Base-by-base conservation (phyloP, 2,888 invertebrate species). In the Cyclophora albipunctata region DNA sequence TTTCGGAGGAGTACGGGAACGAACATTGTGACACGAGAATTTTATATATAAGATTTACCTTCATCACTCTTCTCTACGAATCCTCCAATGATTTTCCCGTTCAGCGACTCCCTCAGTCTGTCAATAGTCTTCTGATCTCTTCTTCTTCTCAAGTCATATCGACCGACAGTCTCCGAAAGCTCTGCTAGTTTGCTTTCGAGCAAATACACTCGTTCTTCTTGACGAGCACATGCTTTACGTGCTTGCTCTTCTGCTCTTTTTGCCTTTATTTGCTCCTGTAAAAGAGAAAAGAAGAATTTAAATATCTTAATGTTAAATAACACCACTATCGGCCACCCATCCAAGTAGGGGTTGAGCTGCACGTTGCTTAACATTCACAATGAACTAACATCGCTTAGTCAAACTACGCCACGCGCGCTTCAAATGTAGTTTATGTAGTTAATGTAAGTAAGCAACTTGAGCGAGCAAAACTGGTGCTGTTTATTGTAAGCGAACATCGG, bases 121-220 rank as follows among this genome's bases (percentile, higher is more conserved):
- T 92, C 91, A 64, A 96, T 95, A 7, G 91, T 90, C 49, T 90
- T 90, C 72, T 93, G 93, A 79, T 96, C 96, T 53, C 91, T 90
- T 48, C 93, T 91, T 3, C 94, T 81, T 5, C 92, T 75, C 50
- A 93, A 83, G 70, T 96, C 95, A 66, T 95, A 95, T 54, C 91
- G 91, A 0, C 95, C 96, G 3, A 96, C 92, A 0, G 93, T 93
- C 50, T 92, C 91, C 0, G 95, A 95, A 35, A 96, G 78, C 68
- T 96, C 96, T 0, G 95, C 94, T 20, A 96, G 76, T 57, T 92
- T 91, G 3, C 91, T 90, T 77, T 96, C 96, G 47, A 96, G 85
- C 46, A 92, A 89, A 0, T 93, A 93, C 0, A 96, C 95, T 53
- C 95, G 86, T 50, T 93, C 92, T 72, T 96, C 96, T 61, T 95